Evolutionary conservation across 2,888 invertebrate genomes (phyloP), one percentile per base, ranked within the genome.

Genomic region (Uropetala carovei): DNA sequence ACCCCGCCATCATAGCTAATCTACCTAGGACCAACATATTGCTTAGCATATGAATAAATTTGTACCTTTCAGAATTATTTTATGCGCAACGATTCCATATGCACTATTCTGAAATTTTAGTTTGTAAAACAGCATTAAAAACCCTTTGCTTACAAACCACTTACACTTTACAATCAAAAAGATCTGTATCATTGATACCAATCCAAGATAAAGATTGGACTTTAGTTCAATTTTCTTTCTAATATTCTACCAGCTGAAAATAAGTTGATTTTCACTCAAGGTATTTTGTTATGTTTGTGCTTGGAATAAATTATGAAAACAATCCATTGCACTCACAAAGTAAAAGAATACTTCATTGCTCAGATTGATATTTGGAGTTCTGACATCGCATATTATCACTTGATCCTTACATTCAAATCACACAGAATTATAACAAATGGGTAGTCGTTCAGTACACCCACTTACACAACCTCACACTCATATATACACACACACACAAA

Each of bases 221-320:
- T 89, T 60, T 9, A 64, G 89, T 89, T 89, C 89, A 89, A 43
- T 89, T 89, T 64, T 64, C 86, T 60, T 89, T 64, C 83, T 82
- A 92, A 82, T 82, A 82, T 82, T 83, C 82, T 92, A 92, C 84
- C 84, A 60, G 92, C 84, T 92, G 92, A 92, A 92, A 92, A 92
- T 92, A 92, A 92, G 82, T 92, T 92, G 68, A 43, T 92, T 64
- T 92, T 92, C 60, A 92, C 83, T 60, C 92, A 92, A 83, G 60
- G 84, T 60, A 84, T 82, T 59, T 92, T 75, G 68, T 91, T 64
- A 92, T 92, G 56, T 92, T 93, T 93, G 93, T 93, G 93, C 93
- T 92, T 89, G 93, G 92, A 93, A 93, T 93, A 93, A 93, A 92
- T 93, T 92, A 92, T 92, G 64, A 93, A 93, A 92, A 92, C 92